phyloP scores from a whole-genome alignment of 2,113 vertebrate genomes.

The Clarias magur region DNA sequence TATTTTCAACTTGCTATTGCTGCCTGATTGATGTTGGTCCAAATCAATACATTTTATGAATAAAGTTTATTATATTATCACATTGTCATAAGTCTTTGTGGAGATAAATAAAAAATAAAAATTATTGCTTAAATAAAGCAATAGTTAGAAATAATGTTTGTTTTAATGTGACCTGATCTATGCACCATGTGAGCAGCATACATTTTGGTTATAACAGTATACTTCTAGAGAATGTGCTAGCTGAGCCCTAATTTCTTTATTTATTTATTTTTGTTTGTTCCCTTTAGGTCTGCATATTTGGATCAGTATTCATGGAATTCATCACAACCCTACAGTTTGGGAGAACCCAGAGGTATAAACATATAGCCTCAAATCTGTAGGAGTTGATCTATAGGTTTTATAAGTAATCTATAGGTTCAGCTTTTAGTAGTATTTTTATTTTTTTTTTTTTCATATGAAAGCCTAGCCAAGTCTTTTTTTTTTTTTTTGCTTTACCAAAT shows the following conservation, averaged over 20 bases:
- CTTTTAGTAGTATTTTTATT: neutral
- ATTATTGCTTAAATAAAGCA: neutral
- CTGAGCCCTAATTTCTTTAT: neutral
- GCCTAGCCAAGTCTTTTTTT: neutral
- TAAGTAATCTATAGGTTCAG: neutral
- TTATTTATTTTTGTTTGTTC: neutral
- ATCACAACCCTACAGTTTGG: conserved; percentile 77
- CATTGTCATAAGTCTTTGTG: conserved; percentile 72
- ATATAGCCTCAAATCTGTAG: neutral
- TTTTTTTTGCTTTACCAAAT: neutral
- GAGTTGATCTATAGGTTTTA: neutral
- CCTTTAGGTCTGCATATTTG: conserved; percentile 64
- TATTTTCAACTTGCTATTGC: too few relatives aligned
- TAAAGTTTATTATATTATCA: neutral
- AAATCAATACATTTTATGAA: neutral
- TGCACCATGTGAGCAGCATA: neutral
- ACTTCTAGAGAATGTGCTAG: neutral
- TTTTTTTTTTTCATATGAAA: neutral
- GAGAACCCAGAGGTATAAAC: conserved; percentile 72
- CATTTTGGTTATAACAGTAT: neutral
- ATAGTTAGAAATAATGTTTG: neutral
- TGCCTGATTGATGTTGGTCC: too few relatives aligned
- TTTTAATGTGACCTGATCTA: conserved; percentile 4
- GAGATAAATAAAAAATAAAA: conserved; percentile 71
- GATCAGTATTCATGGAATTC: conserved; percentile 72